These are phyloP conservation scores for Sardinella longiceps DNA, from an alignment of 2,797 vertebrate species.

Conservation along the genomic window DNA sequence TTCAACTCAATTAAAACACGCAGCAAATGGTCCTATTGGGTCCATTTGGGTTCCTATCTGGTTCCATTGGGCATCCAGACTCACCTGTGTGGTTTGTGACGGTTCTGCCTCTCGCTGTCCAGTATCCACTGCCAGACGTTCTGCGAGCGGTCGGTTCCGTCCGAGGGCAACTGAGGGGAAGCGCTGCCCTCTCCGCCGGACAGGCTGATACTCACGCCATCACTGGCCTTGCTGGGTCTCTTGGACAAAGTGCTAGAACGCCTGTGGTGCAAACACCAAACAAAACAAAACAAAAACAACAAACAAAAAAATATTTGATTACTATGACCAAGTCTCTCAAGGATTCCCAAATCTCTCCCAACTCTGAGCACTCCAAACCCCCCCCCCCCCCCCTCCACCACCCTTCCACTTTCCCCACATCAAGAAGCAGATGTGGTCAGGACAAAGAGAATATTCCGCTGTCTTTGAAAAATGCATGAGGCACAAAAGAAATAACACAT, in stretches of 20 bases:
- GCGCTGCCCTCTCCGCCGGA: conserved; percentile 75
- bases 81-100: conserved; percentile 87
- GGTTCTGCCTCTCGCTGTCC: conserved; percentile 86
- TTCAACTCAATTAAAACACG: too few relatives aligned
- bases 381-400: too few relatives aligned
- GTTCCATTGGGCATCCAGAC: not conserved
- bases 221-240: conserved; percentile 70
- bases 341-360: not conserved
- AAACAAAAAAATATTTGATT: not conserved
- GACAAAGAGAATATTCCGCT: conserved; percentile 14
- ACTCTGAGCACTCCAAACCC: too few relatives aligned
- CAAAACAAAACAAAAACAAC: not conserved
- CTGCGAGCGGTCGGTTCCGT: conserved; percentile 84
- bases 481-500: not conserved
- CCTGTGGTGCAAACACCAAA: conserved; percentile 56
- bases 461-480: not conserved
- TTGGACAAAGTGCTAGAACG: conserved; percentile 77
- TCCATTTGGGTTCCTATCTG: too few relatives aligned
- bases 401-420: too few relatives aligned
- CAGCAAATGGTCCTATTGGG: too few relatives aligned
- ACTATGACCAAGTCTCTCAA: not conserved
- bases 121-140: conserved; percentile 93
- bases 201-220: conserved; percentile 80
- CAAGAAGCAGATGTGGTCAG: not conserved
- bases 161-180: conserved; percentile 77